Percentiles rank a stretch among this genome's conserved stretches.
These are phyloP conservation scores for Cantharis rufa DNA, from an alignment of 2,888 invertebrate species.

Conservation along the genomic window DNA sequence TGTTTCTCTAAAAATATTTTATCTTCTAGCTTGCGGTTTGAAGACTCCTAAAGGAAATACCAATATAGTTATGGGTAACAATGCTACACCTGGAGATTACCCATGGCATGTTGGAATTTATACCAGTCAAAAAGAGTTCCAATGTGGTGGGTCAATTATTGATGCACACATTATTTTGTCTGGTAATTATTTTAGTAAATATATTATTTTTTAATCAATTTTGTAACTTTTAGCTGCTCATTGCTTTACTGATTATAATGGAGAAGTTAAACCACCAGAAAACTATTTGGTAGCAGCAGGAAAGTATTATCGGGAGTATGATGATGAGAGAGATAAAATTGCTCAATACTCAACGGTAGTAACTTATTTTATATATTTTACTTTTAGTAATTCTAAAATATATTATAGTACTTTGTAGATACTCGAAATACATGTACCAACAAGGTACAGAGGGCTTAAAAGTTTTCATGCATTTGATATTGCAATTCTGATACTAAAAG, in stretches of 20 bases:
- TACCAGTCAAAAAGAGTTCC: neutral
- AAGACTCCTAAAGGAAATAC: neutral
- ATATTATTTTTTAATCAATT: no score
- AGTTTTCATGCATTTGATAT: slow-evolving; percentile 46
- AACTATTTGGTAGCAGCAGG: neutral
- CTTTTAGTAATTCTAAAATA: neutral
- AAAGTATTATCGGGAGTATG: neutral
- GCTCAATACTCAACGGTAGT: neutral
- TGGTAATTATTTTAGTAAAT: neutral
- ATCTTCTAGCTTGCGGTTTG: neutral
- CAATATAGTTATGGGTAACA: neutral
- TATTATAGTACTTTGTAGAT: slow-evolving; percentile 29
- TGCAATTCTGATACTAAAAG: slow-evolving; percentile 44
- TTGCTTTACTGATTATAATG: neutral
- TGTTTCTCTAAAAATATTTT: no score
- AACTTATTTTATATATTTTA: no score
- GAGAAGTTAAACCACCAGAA: neutral
- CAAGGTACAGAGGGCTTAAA: slow-evolving; percentile 35
- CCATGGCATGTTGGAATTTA: neutral
- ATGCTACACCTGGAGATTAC: neutral
- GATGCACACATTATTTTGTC: neutral
- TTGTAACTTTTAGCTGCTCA: neutral
- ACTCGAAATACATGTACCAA: slow-evolving; percentile 32
- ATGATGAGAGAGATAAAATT: neutral
- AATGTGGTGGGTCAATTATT: neutral